Percentiles rank a stretch among this genome's conserved stretches.
These are phyloP conservation scores for Fratercula arctica DNA, from an alignment of 2,797 vertebrate species.

Conservation along the genomic window DNA sequence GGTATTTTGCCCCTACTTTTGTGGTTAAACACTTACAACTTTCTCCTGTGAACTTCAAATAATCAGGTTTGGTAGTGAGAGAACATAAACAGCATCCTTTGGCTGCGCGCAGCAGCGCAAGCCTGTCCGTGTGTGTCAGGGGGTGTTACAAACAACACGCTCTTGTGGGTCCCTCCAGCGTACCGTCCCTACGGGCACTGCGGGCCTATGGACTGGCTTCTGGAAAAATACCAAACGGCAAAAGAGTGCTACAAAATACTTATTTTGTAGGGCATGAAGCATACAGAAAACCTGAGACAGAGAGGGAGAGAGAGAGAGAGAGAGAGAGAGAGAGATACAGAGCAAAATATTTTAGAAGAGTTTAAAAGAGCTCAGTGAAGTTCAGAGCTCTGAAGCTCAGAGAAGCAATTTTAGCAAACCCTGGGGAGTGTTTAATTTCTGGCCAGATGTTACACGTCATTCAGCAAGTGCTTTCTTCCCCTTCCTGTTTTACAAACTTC, in stretches of 20 bases:
- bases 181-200: rapidly evolving
- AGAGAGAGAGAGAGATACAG: background rate
- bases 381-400: background rate
- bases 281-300: background rate
- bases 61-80: background rate
- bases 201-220: background rate
- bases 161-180: background rate
- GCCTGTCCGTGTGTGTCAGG: rapidly evolving
- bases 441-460: conserved; percentile 19
- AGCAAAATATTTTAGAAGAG: background rate
- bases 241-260: rapidly evolving
- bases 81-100: background rate
- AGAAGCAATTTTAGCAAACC: background rate
- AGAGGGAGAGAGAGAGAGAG: background rate
- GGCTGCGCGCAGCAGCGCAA: background rate
- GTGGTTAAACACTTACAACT: background rate
- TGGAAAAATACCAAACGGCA: background rate
- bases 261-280: background rate
- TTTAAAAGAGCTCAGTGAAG: background rate
- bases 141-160: background rate
- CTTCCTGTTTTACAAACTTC: conserved; percentile 29
- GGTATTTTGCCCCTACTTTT: background rate
- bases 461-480: background rate
- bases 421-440: background rate
- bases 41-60: background rate